phyloP scores from a whole-genome alignment of 2,113 vertebrate genomes.

The Hemibagrus wyckioides region DNA sequence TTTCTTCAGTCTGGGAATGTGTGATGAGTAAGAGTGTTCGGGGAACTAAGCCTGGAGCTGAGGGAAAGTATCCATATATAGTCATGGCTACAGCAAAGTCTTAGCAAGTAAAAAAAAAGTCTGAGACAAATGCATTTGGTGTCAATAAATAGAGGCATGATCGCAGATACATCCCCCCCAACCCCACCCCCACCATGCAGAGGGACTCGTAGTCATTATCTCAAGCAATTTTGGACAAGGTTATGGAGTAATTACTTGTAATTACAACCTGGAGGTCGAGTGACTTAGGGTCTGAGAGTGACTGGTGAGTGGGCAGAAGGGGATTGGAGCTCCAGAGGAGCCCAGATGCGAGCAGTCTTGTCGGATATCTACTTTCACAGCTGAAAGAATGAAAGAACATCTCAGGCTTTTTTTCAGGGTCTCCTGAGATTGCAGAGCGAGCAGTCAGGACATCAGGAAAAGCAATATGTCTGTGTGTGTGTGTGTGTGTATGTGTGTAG shows the following conservation, averaged over 20 bases:
- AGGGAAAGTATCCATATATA: conserved; percentile 56
- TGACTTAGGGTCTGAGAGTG: conserved; percentile 11
- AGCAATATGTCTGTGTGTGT: neutral
- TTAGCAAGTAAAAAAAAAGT: conserved; percentile 25
- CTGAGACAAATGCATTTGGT: conserved; percentile 12
- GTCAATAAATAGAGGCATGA: conserved; percentile 19
- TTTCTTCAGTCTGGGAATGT: conserved; percentile 58
- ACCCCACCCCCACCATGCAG: conserved; percentile 26
- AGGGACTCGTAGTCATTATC: conserved; percentile 26
- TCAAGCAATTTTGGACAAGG: neutral
- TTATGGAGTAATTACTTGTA: conserved; percentile 42
- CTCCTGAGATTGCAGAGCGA: conserved; percentile 50
- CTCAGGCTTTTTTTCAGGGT: conserved; percentile 23
- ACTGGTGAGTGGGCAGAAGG: conserved; percentile 3
- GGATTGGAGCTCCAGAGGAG: neutral
- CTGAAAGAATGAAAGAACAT: conserved; percentile 38
- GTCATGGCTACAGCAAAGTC: conserved; percentile 44
- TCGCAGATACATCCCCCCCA: conserved; percentile 23
- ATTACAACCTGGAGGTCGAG: conserved; percentile 19
- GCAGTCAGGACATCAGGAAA: conserved; percentile 25
- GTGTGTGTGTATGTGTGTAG: neutral
- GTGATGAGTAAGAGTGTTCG: conserved; percentile 44
- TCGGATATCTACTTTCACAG: conserved; percentile 20
- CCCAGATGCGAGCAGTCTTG: neutral
- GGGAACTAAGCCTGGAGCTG: conserved; percentile 28